Percentiles rank a stretch among this genome's conserved stretches.
Conservation (phyloP, 2,113 vertebrate species). For the Maccullochella peelii region DNA sequence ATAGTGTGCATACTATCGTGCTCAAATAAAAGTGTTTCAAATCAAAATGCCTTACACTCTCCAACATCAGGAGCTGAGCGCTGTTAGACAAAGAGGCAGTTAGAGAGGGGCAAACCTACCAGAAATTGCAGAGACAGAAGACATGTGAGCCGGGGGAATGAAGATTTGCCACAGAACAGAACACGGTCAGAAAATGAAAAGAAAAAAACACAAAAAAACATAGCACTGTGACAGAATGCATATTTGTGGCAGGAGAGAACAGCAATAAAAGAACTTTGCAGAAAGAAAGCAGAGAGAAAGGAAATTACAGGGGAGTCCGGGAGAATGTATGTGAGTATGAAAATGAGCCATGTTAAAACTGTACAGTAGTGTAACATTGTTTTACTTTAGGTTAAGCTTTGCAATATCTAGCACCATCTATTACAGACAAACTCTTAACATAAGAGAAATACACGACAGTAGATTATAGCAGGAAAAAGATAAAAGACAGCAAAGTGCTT, state of each 20-base stretch:
- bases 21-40: slow-evolving; percentile 58
- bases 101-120: slow-evolving; percentile 20
- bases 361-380: neutral
- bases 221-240: slow-evolving; percentile 35
- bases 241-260: slow-evolving; percentile 9
- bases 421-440: neutral
- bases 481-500: neutral
- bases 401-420: slow-evolving; percentile 3
- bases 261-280: slow-evolving; percentile 14
- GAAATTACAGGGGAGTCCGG: neutral
- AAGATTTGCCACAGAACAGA: slow-evolving; percentile 19
- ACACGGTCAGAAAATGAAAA: slow-evolving; percentile 6
- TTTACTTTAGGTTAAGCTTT: neutral
- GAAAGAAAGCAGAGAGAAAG: slow-evolving; percentile 15
- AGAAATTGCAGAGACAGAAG: slow-evolving; percentile 26
- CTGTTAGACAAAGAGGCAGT: slow-evolving; percentile 40
- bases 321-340: neutral
- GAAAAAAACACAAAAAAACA: neutral
- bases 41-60: slow-evolving; percentile 46
- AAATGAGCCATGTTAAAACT: neutral
- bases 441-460: neutral
- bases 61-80: slow-evolving; percentile 35
- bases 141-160: slow-evolving; percentile 13
- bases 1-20: slow-evolving; percentile 15
- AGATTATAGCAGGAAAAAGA: neutral